Evolutionary conservation across 1,140 invertebrate genomes (phyloP), one percentile per base, ranked within the genome.

Genomic region (Ditylenchus dipsaci): DNA sequence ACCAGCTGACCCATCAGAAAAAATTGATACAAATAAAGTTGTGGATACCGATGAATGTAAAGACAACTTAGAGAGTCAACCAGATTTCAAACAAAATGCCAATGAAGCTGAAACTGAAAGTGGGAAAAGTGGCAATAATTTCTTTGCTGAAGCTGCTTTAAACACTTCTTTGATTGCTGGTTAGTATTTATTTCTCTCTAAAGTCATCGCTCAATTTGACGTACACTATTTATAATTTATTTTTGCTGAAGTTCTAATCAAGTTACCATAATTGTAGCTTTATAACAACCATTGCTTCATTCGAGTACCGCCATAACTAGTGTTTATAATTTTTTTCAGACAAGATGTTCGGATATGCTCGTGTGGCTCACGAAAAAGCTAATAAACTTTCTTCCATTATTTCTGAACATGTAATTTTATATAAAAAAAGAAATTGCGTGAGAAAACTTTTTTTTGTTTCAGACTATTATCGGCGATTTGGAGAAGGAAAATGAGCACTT

Each of bases 401-500:
- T 26, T 65, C 45, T 33, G 68, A 69, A 56, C 47, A 58, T n/a
- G 64, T 66, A 26, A 3, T 17, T 27, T 64, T 47, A 33, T 45
- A 26, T 19, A 63, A 13, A 64, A 47, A 64, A 63, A 43, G 26
- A 33, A 9, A 3, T n/a, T 64, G 42, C 60, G 53, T 38, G 26
- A 1, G 26, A 33, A 11, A 42, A 0, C 17, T 29, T 69, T 27
- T 47, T n/a, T 19, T 59, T 68, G 17, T 73, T 72, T 43, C 65
- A 72, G 69, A 63, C 73, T 1, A 76, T 75, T 19, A 57, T 74
- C 29, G 73, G 73, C 9, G 66, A 38, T 38, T 38, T 38, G 33
- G 33, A 38, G 33, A 38, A 68, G 45, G 67, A 74, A 57, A 63
- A 73, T 27, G 65, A 72, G 69, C 74, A 79, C 23, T 73, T 73